Percentiles rank a stretch among this genome's conserved stretches.
Evolutionary conservation across 2,888 invertebrate genomes (phyloP).

Genomic region (Caradrina clavipalpis): DNA sequence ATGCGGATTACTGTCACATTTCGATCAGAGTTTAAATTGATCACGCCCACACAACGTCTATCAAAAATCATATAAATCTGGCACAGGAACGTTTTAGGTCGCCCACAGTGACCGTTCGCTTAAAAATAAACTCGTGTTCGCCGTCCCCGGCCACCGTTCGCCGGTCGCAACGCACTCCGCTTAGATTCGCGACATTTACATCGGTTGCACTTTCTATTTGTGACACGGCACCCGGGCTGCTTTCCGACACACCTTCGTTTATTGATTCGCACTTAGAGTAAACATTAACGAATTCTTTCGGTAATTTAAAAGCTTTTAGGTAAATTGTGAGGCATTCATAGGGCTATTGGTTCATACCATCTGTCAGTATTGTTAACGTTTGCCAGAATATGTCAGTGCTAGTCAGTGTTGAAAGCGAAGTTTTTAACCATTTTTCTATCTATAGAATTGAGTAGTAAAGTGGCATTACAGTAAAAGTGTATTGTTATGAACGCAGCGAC

Average conservation of each 20-base stretch:
- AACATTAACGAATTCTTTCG: constrained; percentile 13
- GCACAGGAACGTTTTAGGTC: constrained; percentile 78
- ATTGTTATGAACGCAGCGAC: constrained; percentile 67
- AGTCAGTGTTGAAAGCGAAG: neutral
- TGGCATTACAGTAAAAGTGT: constrained; percentile 27
- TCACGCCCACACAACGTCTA: constrained; percentile 69
- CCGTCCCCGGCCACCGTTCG: constrained; percentile 62
- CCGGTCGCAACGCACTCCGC: constrained; percentile 52
- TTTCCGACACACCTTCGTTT: constrained; percentile 49
- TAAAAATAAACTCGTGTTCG: constrained; percentile 80
- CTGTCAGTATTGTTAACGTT: neutral
- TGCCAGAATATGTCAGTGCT: neutral
- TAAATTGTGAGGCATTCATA: constrained; percentile 5
- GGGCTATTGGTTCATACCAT: neutral
- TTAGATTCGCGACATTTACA: constrained; percentile 84
- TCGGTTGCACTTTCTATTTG: constrained; percentile 87
- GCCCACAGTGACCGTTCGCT: constrained; percentile 74
- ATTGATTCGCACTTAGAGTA: constrained; percentile 28
- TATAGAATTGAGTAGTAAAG: neutral
- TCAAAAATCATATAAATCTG: constrained; percentile 82
- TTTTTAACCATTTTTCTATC: neutral
- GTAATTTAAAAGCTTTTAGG: constrained; percentile 19
- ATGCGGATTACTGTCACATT: constrained; percentile 60
- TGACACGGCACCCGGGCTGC: constrained; percentile 73
- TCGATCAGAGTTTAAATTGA: constrained; percentile 66